Percentiles rank a stretch among this genome's conserved stretches.
Conservation (phyloP, 1,140 invertebrate species). For the Monochamus saltuarius region DNA sequence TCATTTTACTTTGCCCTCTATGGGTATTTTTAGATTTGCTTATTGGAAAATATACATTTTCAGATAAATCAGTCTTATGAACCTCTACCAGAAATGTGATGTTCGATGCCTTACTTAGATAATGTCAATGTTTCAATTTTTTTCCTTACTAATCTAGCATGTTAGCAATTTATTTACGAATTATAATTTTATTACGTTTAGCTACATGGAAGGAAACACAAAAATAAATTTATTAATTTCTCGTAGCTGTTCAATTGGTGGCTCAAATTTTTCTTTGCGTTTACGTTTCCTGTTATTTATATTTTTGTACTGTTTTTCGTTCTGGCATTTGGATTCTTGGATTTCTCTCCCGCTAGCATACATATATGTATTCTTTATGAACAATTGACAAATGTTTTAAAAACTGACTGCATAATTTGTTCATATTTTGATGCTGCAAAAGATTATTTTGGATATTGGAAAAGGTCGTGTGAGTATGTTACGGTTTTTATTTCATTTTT, state of each 20-base stretch:
- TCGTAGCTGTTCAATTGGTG: slow-evolving; percentile 1
- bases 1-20: too few relatives aligned
- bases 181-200: too few relatives aligned
- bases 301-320: background rate
- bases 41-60: too few relatives aligned
- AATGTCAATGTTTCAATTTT: too few relatives aligned
- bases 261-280: slow-evolving; percentile 28
- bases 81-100: too few relatives aligned
- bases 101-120: too few relatives aligned
- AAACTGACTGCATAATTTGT: slow-evolving; percentile 14
- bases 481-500: slow-evolving; percentile 33
- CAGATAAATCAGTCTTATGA: too few relatives aligned
- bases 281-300: slow-evolving; percentile 25
- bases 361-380: background rate
- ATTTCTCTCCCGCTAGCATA: background rate
- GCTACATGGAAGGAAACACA: too few relatives aligned
- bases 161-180: too few relatives aligned
- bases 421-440: slow-evolving; percentile 29
- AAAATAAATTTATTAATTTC: too few relatives aligned
- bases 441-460: slow-evolving; percentile 45
- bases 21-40: too few relatives aligned
- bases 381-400: slow-evolving; percentile 19
- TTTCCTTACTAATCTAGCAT: too few relatives aligned
- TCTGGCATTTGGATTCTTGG: slow-evolving; percentile 4
- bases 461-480: slow-evolving; percentile 44